These are phyloP conservation scores for Phrynocephalus vlangalii DNA, from an alignment of 2,797 vertebrate genomes.

Conservation along the genomic window DNA sequence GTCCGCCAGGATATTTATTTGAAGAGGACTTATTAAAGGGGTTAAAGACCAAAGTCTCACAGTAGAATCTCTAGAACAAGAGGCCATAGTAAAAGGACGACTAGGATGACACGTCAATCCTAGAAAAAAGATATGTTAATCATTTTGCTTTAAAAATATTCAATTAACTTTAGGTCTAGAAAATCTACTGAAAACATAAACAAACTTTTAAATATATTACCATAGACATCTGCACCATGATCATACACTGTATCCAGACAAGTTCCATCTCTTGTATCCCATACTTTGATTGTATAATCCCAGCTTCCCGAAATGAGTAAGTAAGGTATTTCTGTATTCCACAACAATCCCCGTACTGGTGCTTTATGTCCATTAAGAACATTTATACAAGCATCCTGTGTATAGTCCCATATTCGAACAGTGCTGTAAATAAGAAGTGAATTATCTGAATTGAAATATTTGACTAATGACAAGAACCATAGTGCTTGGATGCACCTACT, in stretches of 20 bases:
- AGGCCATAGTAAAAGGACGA: constrained; percentile 95
- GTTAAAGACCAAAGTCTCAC: constrained; percentile 95
- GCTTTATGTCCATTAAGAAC: constrained; percentile 92
- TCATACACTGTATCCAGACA: constrained; percentile 93
- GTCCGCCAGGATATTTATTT: constrained; percentile 88
- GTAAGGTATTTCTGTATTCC: constrained; percentile 97
- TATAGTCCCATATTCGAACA: constrained; percentile 97
- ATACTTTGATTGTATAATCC: constrained; percentile 96
- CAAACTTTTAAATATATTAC: constrained; percentile 73
- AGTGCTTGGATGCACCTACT: not conserved
- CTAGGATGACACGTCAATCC: constrained; percentile 93
- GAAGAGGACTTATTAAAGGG: constrained; percentile 88
- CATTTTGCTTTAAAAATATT: constrained; percentile 6
- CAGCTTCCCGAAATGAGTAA: constrained; percentile 94
- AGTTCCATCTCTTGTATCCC: constrained; percentile 94
- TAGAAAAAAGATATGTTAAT: constrained; percentile 60
- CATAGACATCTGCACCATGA: constrained; percentile 97
- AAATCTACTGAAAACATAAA: constrained; percentile 14
- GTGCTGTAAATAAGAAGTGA: constrained; percentile 81
- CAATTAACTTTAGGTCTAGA: not conserved
- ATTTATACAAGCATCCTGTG: constrained; percentile 93
- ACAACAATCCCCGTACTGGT: constrained; percentile 94
- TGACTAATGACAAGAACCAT: not conserved
- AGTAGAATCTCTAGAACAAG: constrained; percentile 96
- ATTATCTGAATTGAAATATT: not conserved